phyloP scores from a whole-genome alignment of 2,888 invertebrate genomes.

The Cheilosia impressa region DNA sequence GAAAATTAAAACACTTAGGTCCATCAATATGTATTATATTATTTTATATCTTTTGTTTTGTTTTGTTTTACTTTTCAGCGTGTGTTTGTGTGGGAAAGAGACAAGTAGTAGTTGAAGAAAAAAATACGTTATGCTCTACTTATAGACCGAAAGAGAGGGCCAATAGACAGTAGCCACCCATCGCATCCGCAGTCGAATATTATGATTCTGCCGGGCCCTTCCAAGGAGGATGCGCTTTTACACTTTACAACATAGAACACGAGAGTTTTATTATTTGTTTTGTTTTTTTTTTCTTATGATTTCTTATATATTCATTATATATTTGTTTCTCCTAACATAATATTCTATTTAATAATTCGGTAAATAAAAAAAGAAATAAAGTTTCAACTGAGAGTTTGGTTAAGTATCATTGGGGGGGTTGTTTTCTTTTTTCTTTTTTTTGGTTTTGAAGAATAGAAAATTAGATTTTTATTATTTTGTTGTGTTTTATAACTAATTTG shows the following conservation, averaged over 20 bases:
- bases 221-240: conserved; percentile 4
- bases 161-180: neutral
- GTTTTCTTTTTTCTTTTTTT: conserved; percentile 5
- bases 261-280: conserved; percentile 33
- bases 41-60: neutral
- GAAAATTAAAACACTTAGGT: conserved; percentile 34
- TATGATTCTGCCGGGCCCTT: neutral
- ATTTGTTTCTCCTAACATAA: conserved; percentile 27
- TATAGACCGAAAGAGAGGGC: neutral
- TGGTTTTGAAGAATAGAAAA: conserved; percentile 66
- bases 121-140: conserved; percentile 24
- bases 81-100: conserved; percentile 8
- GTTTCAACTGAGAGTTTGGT: conserved; percentile 28
- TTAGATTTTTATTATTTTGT: conserved; percentile 54
- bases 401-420: conserved; percentile 35
- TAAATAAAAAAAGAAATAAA: conserved; percentile 9
- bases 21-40: conserved; percentile 27
- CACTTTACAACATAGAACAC: conserved; percentile 62
- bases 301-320: conserved; percentile 28
- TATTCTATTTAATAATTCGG: conserved; percentile 16
- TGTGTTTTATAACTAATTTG: conserved; percentile 63
- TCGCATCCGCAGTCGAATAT: neutral
- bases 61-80: conserved; percentile 4
- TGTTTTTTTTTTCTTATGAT: conserved; percentile 33
- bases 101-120: conserved; percentile 9